Conservation (phyloP, 2,797 vertebrate species). For the Rhinella marina region DNA sequence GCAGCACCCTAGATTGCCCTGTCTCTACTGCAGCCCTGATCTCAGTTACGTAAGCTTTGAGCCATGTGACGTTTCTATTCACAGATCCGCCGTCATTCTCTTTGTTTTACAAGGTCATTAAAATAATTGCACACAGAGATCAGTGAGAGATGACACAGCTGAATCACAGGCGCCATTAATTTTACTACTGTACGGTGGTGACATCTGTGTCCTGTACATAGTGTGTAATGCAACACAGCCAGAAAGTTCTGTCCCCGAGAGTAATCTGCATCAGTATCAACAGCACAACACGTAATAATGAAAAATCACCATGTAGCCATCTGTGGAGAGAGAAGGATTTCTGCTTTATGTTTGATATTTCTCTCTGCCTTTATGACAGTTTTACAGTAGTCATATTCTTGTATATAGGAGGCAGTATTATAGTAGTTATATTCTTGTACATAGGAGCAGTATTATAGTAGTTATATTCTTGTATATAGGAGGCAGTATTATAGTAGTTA, state of each 20-base stretch:
- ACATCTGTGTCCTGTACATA: slow-evolving; percentile 9
- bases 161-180: neutral
- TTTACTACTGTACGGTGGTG: neutral
- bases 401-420: too few relatives aligned
- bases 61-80: slow-evolving; percentile 10
- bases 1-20: too few relatives aligned
- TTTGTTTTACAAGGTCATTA: slow-evolving; percentile 31
- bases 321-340: too few relatives aligned
- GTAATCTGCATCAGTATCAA: neutral
- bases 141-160: neutral
- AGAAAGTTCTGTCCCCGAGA: neutral
- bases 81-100: neutral
- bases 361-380: too few relatives aligned
- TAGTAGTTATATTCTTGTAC: too few relatives aligned
- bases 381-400: too few relatives aligned
- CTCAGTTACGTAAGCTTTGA: neutral
- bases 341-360: too few relatives aligned
- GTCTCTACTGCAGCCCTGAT: neutral
- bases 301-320: too few relatives aligned
- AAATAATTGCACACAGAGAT: neutral
- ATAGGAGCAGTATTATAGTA: too few relatives aligned
- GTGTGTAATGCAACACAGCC: neutral
- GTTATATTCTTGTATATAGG: too few relatives aligned
- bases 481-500: too few relatives aligned
- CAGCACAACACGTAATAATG: neutral